Conservation (phyloP, 1,140 invertebrate genomes). For the Acromyrmex heyeri region DNA sequence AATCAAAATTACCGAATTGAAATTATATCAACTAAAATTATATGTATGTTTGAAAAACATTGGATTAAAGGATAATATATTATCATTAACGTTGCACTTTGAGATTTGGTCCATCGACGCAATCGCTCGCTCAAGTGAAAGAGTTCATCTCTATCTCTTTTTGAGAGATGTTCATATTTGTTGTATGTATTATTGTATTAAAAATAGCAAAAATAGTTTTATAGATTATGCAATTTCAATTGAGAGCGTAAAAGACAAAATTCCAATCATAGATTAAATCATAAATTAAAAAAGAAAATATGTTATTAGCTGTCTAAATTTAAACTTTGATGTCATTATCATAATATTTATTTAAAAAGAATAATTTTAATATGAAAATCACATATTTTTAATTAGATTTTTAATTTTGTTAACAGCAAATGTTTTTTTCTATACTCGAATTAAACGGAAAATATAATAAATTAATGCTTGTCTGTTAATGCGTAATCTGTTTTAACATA, state of each 20-base stretch:
- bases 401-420: background rate
- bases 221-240: background rate
- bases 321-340: background rate
- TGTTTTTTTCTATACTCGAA: background rate
- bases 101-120: constrained; percentile 4
- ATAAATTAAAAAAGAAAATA: background rate
- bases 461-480: background rate
- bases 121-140: background rate
- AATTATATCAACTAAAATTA: background rate
- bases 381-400: background rate
- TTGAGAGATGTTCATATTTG: background rate
- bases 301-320: background rate
- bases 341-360: background rate
- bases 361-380: background rate
- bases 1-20: background rate
- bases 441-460: background rate
- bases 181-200: too few species aligned
- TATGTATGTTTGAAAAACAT: constrained; percentile 9
- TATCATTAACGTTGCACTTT: constrained; percentile 14
- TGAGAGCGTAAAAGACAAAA: too few species aligned
- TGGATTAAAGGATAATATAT: background rate
- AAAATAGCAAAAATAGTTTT: background rate
- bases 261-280: too few species aligned
- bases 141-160: background rate
- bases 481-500: background rate